Conservation (phyloP, 2,888 invertebrate genomes). For the Aquatica leii region DNA sequence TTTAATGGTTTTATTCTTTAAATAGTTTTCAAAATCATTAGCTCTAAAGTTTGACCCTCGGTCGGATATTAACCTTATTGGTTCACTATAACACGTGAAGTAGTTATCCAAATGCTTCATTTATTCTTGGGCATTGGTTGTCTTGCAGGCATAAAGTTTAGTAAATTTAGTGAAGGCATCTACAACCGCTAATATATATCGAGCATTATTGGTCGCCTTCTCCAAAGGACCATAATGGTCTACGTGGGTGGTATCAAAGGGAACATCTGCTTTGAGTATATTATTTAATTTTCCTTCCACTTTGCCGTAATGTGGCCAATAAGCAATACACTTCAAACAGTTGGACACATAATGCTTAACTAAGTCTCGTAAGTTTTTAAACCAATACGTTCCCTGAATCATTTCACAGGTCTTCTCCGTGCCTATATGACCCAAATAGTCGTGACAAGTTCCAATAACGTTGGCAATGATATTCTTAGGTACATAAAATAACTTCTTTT, state of each 20-base stretch:
- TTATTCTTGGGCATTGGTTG: too few species aligned
- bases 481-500: slow-evolving; percentile 35
- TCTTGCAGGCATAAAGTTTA: too few species aligned
- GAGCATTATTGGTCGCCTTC: neutral
- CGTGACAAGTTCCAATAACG: slow-evolving; percentile 44
- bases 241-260: slow-evolving; percentile 1
- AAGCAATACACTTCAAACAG: too few species aligned
- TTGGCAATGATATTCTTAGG: slow-evolving; percentile 43
- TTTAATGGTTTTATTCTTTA: too few species aligned
- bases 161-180: slow-evolving; percentile 19
- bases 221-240: slow-evolving; percentile 19
- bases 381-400: slow-evolving; percentile 15
- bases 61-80: too few species aligned
- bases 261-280: slow-evolving; percentile 4
- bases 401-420: neutral
- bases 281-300: slow-evolving; percentile 11
- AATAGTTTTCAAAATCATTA: too few species aligned
- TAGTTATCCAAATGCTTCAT: too few species aligned
- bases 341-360: slow-evolving; percentile 5
- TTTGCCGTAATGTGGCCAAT: neutral
- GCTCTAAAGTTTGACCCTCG: too few species aligned
- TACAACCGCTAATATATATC: slow-evolving; percentile 15
- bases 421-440: slow-evolving; percentile 49
- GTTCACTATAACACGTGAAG: too few species aligned
- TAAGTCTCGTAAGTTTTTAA: neutral